Base-by-base conservation (phyloP, 2,113 vertebrate genomes). In the Shinisaurus crocodilurus region DNA sequence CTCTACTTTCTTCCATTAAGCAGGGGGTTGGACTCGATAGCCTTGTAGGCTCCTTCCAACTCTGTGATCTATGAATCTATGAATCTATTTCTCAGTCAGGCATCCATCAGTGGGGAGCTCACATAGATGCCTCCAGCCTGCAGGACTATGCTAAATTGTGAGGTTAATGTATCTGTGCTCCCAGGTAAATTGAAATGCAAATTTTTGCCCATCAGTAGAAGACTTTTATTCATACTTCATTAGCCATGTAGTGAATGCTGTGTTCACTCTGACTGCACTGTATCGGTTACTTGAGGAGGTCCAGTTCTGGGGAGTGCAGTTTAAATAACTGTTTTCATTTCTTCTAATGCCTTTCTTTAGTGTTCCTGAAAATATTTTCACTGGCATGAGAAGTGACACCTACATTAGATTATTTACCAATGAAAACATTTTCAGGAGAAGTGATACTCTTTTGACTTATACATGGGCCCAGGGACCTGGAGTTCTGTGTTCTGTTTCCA, bases 211-310 rank as follows among this genome's bases (percentile, higher is more conserved):
- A 93, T 90, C 95, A 90, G 93, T 93, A 93, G 91, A 87, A 88
- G 72, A 48, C 90, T 83, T 50, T 92, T 95, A 85, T 95, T 75
- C 84, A 57, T 89, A 94, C 93, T 93, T 95, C 96, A 85, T 92
- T 63, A 93, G 90, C 89, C 89, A 88, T 84, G 88, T 32, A 0
- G 0, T 95, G 93, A 95, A 72, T 90, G 95, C 96, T 95, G 94
- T 95, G 96, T 95, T 96, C 94, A 93, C 93, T 93, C 90, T 93
- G 54, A 89, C 95, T 97, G 95, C 92, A 85, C 86, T 96, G 82
- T 92, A 92, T 97, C 96, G 96, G 87, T 92, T 91, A 91, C 82
- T 90, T 95, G 93, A 97, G 90, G 93, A 92, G 85, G 94, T 85
- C 89, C 94, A 96, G 94, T 95, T 91, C 92, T 91, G 94, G 86